Evolutionary conservation across 2,113 vertebrate genomes (phyloP), one percentile per base, ranked within the genome.

Genomic region (Aphelocoma coerulescens): DNA sequence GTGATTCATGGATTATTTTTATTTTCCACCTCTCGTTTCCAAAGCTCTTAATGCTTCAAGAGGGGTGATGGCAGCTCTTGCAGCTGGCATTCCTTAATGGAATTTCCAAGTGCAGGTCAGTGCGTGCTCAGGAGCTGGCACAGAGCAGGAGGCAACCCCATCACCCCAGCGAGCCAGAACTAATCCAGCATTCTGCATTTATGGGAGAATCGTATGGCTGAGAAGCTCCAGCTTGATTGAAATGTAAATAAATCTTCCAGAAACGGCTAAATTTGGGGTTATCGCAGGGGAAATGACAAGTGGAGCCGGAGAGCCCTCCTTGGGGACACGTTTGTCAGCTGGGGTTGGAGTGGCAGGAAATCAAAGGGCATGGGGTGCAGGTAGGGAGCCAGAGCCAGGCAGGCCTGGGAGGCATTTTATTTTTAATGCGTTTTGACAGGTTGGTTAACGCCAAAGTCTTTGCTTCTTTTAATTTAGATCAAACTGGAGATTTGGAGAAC

Each of bases 381-480:
- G 89, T 91, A 76, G 78, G 96, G 66, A 85, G 87, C 3, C 79
- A 16, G 74, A 9, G 5, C 41, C 26, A 7, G 37, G 86, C 86
- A 58, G 76, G 46, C 69, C 94, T 65, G 63, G 68, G 30, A 85
- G 96, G 94, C 93, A 69, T 95, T 89, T 90, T 75, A 17, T 63
- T 80, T 74, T 85, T 95, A 93, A 96, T 94, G 81, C 4, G 1
- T 88, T 93, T 73, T 95, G 95, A 96, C 93, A 88, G 91, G 78
- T 82, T 16, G 74, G 77, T 96, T 87, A 93, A 80, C 1, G 49
- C 85, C 58, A 6, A 78, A 92, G 95, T 67, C 92, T 88, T 84
- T 71, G 90, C 93, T 96, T 1, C 93, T 96, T 96, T 93, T 96
- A 94, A 96, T 96, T 95, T 94, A 96, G 96, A 96, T 96, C 92